Base-by-base conservation (phyloP, 2,888 invertebrate species). In the Dicranocentrus wangi region DNA sequence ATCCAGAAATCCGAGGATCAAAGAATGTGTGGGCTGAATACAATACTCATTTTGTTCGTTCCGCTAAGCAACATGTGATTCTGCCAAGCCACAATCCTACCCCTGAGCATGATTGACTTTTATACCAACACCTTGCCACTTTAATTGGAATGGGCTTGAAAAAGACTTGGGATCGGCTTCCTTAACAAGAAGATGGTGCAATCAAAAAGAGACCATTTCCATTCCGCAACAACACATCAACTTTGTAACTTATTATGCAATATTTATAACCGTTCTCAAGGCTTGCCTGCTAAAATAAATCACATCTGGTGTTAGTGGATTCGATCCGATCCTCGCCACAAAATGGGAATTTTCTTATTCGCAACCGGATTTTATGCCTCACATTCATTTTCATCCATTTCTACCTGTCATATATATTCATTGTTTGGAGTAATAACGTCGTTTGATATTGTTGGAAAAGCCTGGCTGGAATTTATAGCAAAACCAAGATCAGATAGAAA, bases 1-100 rank as follows among this genome's bases (percentile, higher is more conserved):
- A 66, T 53, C 55, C 17, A 32, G 66, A 28, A 66, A 66, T 66
- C 66, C 47, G 15, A 28, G 66, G 66, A 66, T 66, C 47, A 66
- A 66, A 51, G 25, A 19, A 28, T 47, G 19, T 7, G 66, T 3
- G 17, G 28, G 7, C 5, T 10, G 65, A 65, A 43, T 21, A 15
- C 13, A 43, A 43, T 61, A 61, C n/a, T 32, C 7, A 61, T 32
- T 61, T 39, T 32, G 32, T 10, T 17, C 42, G 3, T 8, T 28
- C 21, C 32, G 17, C 21, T 58, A 10, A 65, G 27, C 25, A 66
- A 17, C 27, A 51, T 42, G 27, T 27, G 66, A 27, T 43, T 27
- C 47, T 55, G 55, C 21, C 8, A 21, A 21, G n/a, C 51, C n/a
- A n/a, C 51, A 51, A 51, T n/a, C 7, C 13, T n/a, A 10, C 10